Base-by-base conservation (phyloP, 2,888 invertebrate genomes). In the Abrostola triplasia region DNA sequence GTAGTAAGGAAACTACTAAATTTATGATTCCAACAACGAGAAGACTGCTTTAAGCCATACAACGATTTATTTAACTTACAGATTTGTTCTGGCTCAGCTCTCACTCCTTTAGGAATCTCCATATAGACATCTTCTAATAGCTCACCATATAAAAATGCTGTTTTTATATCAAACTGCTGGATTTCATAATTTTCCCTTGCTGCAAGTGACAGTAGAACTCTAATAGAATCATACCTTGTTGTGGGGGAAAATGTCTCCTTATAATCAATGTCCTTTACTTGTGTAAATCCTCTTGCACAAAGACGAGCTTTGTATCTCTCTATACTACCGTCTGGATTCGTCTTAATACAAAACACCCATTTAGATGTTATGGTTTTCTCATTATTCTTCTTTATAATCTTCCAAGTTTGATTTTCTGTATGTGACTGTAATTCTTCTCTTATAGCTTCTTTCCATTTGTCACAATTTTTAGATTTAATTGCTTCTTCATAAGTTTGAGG, bases 261-360 rank as follows among this genome's bases (percentile, higher is more conserved):
- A 38, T 1, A 37, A 36, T 58, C 35, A 13, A 57, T 1, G 11
- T 36, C 54, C 13, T 52, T 56, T 8, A 55, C 41, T 24, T 59
- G 64, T 61, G 2, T 62, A 11, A 56, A 62, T 0, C 56, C 63
- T 11, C 63, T 53, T 5, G 63, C 63, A 63, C 63, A 63, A 5
- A 63, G 41, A 5, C 63, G 48, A 6, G 57, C 63, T 42, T 63
- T 63, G 5, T 8, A 63, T n/a, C 53, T 0, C 24, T 11, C 41
- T 12, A 59, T 54, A 8, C 59, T 36, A 6, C 59, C 57, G 63
- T 76, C 36, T 37, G 64, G 48, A 60, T 74, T 53, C 41, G 40
- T 77, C 54, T 81, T 79, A 13, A 79, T 62, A 8, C n/a, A 7
- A 56, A 81, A 79, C 9, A 80, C 75, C 79, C 79, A 81, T 47